phyloP scores from a whole-genome alignment of 2,888 invertebrate species.

The Lasioglossum oenotherae region DNA sequence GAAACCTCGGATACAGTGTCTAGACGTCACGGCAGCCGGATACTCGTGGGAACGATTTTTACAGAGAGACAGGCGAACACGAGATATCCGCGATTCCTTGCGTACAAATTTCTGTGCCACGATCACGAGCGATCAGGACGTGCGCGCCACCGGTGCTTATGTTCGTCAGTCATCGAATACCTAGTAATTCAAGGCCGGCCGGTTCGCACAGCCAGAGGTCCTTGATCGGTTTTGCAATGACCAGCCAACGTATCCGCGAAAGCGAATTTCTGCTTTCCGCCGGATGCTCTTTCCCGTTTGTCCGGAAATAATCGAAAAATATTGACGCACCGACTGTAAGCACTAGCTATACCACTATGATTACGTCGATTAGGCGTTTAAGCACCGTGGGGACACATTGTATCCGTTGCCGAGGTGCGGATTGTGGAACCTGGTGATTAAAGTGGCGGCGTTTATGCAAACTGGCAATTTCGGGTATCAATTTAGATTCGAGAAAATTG shows the following conservation, averaged over 20 bases:
- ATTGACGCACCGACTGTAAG: background rate
- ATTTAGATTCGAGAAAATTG: background rate
- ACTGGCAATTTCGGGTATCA: background rate
- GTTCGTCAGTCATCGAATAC: conserved; percentile 56
- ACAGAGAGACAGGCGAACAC: background rate
- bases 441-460: background rate
- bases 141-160: conserved; percentile 16
- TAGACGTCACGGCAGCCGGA: background rate
- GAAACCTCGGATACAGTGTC: background rate
- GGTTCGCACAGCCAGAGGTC: conserved; percentile 42
- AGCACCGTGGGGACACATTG: background rate
- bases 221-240: conserved; percentile 51
- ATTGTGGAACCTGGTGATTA: background rate
- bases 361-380: background rate
- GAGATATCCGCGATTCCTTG: conserved; percentile 16
- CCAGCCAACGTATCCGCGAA: conserved; percentile 36
- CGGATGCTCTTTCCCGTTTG: background rate
- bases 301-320: background rate
- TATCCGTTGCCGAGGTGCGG: background rate
- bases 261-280: conserved; percentile 26
- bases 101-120: conserved; percentile 43
- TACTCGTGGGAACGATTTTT: conserved; percentile 32
- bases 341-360: background rate
- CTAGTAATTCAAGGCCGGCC: conserved; percentile 53
- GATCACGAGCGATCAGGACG: conserved; percentile 48